Percentiles rank a stretch among this genome's conserved stretches.
phyloP scores from a whole-genome alignment of 2,888 invertebrate genomes.

The Troilus luridus region DNA sequence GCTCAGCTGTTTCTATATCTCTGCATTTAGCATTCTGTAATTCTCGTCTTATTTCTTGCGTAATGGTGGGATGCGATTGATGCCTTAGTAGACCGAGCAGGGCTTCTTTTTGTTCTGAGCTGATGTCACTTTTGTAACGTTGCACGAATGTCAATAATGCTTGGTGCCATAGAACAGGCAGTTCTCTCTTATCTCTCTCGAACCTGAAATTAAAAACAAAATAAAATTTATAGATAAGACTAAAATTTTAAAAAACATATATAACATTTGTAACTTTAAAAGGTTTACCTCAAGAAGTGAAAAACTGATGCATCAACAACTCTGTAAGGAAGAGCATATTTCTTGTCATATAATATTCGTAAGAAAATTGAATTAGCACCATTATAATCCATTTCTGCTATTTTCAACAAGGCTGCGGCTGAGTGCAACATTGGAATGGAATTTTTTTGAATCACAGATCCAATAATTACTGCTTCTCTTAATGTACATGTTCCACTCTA shows the following conservation, averaged over 20 bases:
- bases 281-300: constrained; percentile 88
- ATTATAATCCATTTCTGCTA: constrained; percentile 97
- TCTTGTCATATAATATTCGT: constrained; percentile 94
- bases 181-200: constrained; percentile 82
- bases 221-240: neutral
- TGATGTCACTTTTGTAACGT: constrained; percentile 95
- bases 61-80: constrained; percentile 81
- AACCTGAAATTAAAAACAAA: constrained; percentile 75
- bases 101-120: constrained; percentile 91
- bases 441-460: constrained; percentile 90
- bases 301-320: constrained; percentile 95
- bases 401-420: constrained; percentile 93
- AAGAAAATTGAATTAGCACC: constrained; percentile 97
- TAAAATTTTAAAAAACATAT: neutral
- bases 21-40: constrained; percentile 86
- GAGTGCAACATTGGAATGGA: constrained; percentile 96
- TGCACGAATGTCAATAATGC: constrained; percentile 89
- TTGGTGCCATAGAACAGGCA: constrained; percentile 99
- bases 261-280: neutral
- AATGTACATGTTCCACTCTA: constrained; percentile 94
- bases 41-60: constrained; percentile 89
- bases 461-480: constrained; percentile 94
- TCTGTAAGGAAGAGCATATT: constrained; percentile 95
- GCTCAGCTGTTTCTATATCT: constrained; percentile 73
- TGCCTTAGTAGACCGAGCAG: constrained; percentile 83